Evolutionary conservation across 2,113 vertebrate species (phyloP).

Genomic region (Microcebus jonahi): DNA sequence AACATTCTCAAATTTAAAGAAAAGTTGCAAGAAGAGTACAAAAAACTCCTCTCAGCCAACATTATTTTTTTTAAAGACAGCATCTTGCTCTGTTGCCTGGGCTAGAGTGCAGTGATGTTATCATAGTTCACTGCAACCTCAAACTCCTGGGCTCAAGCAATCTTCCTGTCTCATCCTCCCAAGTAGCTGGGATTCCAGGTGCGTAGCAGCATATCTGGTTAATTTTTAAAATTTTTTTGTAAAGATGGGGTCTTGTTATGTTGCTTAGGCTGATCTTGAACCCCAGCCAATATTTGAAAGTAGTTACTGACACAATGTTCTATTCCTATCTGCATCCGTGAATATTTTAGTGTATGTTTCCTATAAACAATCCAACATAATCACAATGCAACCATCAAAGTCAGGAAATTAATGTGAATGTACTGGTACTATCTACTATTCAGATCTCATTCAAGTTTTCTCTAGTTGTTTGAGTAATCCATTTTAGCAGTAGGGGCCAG

Average conservation of each 20-base stretch:
- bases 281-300: not conserved
- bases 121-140: too few species aligned
- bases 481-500: not conserved
- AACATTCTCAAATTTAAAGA: not conserved
- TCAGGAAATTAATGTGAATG: not conserved
- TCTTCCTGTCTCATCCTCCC: too few species aligned
- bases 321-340: too few species aligned
- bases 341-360: not conserved
- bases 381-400: not conserved
- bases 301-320: not conserved
- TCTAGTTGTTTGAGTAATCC: not conserved
- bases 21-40: not conserved
- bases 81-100: too few species aligned
- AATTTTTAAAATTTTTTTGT: too few species aligned
- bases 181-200: too few species aligned
- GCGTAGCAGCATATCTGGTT: too few species aligned
- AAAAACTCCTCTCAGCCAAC: not conserved
- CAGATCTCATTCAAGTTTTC: not conserved
- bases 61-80: not conserved
- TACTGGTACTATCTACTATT: not conserved
- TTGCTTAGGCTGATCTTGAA: too few species aligned
- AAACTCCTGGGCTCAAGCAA: too few species aligned
- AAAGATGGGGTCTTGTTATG: too few species aligned
- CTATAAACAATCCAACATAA: not conserved
- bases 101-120: too few species aligned